These are phyloP conservation scores for Steinernema scapterisci DNA, from an alignment of 2,888 invertebrate species.

Conservation along the genomic window DNA sequence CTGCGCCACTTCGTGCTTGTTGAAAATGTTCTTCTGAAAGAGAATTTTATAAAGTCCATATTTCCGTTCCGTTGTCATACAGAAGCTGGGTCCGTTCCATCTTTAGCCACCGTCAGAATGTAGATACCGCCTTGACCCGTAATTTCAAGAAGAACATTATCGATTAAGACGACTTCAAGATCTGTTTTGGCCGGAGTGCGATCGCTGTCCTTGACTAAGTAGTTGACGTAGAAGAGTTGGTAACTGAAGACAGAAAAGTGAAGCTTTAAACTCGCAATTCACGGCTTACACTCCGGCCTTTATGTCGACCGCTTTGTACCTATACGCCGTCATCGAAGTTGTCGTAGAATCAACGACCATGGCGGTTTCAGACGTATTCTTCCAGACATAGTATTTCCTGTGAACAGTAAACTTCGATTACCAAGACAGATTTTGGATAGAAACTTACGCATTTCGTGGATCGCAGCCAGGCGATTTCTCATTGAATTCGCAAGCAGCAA, in stretches of 20 bases:
- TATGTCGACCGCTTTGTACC: neutral
- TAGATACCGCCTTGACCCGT: slow-evolving; percentile 30
- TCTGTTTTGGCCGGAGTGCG: neutral
- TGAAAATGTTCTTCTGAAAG: neutral
- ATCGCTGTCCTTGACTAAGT: neutral
- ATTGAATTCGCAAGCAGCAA: slow-evolving; percentile 6
- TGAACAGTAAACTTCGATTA: neutral
- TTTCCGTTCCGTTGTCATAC: neutral
- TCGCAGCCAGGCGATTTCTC: neutral
- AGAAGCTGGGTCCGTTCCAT: neutral
- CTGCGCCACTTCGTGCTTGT: slow-evolving; percentile 38
- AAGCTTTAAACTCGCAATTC: neutral
- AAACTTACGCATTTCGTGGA: neutral
- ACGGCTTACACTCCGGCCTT: slow-evolving; percentile 4
- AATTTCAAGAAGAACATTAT: neutral
- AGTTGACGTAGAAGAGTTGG: neutral
- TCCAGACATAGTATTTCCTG: slow-evolving; percentile 11
- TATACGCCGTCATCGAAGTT: neutral
- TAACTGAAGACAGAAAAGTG: neutral
- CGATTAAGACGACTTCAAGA: neutral
- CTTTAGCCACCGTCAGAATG: neutral
- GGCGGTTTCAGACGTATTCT: neutral
- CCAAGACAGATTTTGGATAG: neutral
- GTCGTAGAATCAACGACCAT: no score
- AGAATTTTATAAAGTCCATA: neutral